Percentiles rank a stretch among this genome's conserved stretches.
Evolutionary conservation across 2,113 vertebrate genomes (phyloP).

Genomic region (Eulacestoma nigropectus): DNA sequence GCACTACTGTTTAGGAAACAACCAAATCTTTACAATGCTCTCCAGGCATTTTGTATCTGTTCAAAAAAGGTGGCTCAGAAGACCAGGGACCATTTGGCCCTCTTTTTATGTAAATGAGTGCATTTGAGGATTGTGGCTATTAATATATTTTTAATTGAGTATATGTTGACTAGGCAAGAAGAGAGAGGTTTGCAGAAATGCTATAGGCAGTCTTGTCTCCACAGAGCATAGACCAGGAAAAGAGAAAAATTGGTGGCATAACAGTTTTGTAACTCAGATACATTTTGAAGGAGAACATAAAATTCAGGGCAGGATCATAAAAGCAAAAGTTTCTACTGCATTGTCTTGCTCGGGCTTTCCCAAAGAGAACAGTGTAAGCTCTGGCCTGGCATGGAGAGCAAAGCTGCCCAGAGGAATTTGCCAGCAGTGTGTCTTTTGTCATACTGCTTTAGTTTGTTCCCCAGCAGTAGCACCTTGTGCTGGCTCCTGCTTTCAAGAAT

Average conservation of each 20-base stretch:
- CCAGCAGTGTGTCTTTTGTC: not conserved
- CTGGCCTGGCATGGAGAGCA: not conserved
- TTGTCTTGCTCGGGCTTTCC: not conserved
- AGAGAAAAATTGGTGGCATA: not conserved
- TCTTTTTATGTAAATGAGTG: not conserved
- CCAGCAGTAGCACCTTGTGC: not conserved
- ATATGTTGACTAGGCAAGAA: not conserved
- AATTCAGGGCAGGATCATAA: not conserved
- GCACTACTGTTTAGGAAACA: not conserved
- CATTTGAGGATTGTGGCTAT: not conserved
- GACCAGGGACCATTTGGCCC: not conserved
- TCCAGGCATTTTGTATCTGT: not conserved
- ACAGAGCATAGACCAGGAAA: not conserved
- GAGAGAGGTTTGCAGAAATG: not conserved
- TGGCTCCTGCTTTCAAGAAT: not conserved
- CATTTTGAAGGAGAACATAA: not conserved
- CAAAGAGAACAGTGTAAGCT: not conserved
- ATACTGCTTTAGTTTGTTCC: not conserved
- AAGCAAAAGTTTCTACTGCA: not conserved
- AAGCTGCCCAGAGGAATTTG: not conserved
- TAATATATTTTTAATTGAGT: slow-evolving; percentile 4
- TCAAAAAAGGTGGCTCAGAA: not conserved
- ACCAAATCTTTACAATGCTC: not conserved
- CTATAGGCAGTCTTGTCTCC: not conserved
- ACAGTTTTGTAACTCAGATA: not conserved